Evolutionary conservation across 1,140 invertebrate genomes (phyloP).

Genomic region (Plectrocnemia conspersa): DNA sequence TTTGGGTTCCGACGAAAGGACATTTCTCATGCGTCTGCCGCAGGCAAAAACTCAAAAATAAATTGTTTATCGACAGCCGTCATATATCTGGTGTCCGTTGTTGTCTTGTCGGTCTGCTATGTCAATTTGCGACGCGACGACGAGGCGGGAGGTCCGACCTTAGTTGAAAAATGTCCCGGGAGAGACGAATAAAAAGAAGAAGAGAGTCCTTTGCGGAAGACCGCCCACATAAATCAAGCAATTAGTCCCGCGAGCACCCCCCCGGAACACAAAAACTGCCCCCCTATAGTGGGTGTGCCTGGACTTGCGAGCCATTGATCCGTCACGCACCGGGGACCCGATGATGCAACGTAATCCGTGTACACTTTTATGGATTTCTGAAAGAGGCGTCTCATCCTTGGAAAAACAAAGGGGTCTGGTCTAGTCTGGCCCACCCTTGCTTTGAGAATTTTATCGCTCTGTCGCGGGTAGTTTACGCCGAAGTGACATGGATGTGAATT

Average conservation of each 20-base stretch:
- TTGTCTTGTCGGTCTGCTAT: not conserved
- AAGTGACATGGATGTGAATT: too few relatives aligned
- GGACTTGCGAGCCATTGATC: conserved; percentile 6
- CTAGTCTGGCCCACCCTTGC: too few relatives aligned
- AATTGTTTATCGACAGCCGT: too few relatives aligned
- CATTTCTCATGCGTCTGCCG: too few relatives aligned
- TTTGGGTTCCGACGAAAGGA: too few relatives aligned
- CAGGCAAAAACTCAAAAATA: too few relatives aligned
- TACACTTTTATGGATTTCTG: too few relatives aligned
- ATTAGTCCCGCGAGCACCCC: conserved; percentile 22
- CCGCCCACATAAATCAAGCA: conserved; percentile 27
- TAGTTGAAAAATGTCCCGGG: conserved; percentile 4
- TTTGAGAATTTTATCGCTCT: too few relatives aligned
- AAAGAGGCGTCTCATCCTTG: too few relatives aligned
- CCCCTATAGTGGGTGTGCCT: not conserved
- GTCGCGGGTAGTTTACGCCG: too few relatives aligned
- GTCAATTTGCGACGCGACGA: not conserved
- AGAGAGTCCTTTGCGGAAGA: conserved; percentile 9
- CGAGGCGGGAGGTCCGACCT: conserved; percentile 7
- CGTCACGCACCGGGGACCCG: not conserved
- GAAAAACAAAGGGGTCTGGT: too few relatives aligned
- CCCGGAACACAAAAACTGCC: not conserved
- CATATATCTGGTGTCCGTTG: too few relatives aligned
- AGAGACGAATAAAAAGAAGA: conserved; percentile 4
- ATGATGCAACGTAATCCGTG: not conserved